Percentiles rank a stretch among this genome's conserved stretches.
Conservation (phyloP, 2,888 invertebrate genomes). For the Seira musarum region DNA sequence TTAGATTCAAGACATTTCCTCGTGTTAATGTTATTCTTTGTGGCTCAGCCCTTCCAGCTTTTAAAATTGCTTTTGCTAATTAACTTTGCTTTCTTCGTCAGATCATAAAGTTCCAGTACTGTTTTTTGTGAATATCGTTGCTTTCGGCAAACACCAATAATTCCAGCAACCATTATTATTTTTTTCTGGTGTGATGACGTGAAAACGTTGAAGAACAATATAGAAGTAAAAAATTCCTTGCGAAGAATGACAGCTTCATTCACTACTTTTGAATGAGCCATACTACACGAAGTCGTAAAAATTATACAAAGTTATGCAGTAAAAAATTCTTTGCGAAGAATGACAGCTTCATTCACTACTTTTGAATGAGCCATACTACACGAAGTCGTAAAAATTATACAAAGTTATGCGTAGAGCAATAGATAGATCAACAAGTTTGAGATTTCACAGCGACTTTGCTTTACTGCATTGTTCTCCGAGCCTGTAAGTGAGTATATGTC, state of each 20-base stretch:
- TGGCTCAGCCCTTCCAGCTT: neutral
- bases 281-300: too few species aligned
- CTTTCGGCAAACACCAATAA: conserved; percentile 30
- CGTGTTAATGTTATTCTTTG: conserved; percentile 10
- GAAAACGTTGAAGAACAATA: conserved; percentile 14
- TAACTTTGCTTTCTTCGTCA: conserved; percentile 16
- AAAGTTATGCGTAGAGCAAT: too few species aligned
- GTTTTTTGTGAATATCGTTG: conserved; percentile 6
- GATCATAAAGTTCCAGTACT: neutral
- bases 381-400: too few species aligned
- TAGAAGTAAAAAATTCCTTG: neutral
- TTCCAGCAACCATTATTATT: conserved; percentile 18
- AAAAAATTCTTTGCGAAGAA: neutral
- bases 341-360: conserved; percentile 25
- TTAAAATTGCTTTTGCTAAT: conserved; percentile 35
- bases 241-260: conserved; percentile 28
- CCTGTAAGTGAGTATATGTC: too few species aligned
- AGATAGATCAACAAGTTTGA: too few species aligned
- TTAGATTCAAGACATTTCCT: neutral
- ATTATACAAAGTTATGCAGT: too few species aligned
- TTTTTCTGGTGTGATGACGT: neutral
- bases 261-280: neutral
- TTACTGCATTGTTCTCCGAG: too few species aligned
- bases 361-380: too few species aligned
- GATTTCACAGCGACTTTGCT: too few species aligned